Evolutionary conservation across 2,888 invertebrate species (phyloP).

Genomic region (Subacronicta megacephala): DNA sequence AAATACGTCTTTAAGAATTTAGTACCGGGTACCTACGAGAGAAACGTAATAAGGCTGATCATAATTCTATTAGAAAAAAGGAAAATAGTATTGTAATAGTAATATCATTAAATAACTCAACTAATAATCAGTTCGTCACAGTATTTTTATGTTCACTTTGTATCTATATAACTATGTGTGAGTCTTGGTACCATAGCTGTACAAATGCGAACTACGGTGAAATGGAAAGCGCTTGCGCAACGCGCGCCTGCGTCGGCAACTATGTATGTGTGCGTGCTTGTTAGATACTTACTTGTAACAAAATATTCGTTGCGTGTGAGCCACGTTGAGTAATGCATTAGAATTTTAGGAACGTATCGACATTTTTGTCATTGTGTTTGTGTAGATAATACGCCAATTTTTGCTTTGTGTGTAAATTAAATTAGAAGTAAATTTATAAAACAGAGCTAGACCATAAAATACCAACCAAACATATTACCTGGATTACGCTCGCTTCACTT

Average conservation of each 20-base stretch:
- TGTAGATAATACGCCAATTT: slow-evolving; percentile 8
- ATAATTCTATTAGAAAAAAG: slow-evolving; percentile 12
- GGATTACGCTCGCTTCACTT: slow-evolving; percentile 9
- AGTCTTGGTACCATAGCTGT: slow-evolving; percentile 36
- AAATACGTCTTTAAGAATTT: no score
- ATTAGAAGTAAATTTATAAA: slow-evolving; percentile 4
- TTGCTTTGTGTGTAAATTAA: not conserved
- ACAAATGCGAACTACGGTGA: slow-evolving; percentile 70
- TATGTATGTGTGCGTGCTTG: slow-evolving; percentile 42
- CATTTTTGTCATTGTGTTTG: slow-evolving; percentile 27
- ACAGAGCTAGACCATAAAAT: not conserved
- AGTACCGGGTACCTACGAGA: no score
- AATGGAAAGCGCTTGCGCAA: slow-evolving; percentile 89
- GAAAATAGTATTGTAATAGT: no score
- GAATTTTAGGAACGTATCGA: slow-evolving; percentile 50
- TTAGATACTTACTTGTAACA: slow-evolving; percentile 52
- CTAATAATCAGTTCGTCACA: slow-evolving; percentile 5
- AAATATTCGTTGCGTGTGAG: slow-evolving; percentile 52
- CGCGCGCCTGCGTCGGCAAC: slow-evolving; percentile 43
- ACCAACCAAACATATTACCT: not conserved
- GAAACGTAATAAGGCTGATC: not conserved
- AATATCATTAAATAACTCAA: no score
- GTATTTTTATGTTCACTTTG: slow-evolving; percentile 36
- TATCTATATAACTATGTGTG: slow-evolving; percentile 19
- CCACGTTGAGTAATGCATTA: slow-evolving; percentile 60